phyloP scores from a whole-genome alignment of 2,797 vertebrate genomes.

The Rhinella marina region DNA sequence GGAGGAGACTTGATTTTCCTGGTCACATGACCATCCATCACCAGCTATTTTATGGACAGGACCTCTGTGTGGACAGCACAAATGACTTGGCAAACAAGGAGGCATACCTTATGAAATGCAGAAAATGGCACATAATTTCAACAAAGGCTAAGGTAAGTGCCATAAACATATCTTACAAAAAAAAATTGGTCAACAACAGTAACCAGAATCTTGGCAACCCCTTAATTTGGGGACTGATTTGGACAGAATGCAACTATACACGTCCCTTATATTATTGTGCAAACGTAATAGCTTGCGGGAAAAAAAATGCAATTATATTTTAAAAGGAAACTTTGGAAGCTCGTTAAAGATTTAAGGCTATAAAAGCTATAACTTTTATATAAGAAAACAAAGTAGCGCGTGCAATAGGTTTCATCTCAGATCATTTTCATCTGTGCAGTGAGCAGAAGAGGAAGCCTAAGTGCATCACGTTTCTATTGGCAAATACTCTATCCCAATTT shows the following conservation, averaged over 20 bases:
- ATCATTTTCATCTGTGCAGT: slow-evolving; percentile 7
- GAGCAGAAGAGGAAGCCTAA: slow-evolving; percentile 4
- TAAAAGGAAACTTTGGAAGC: not conserved
- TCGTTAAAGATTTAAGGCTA: not conserved
- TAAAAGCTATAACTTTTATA: slow-evolving; percentile 1
- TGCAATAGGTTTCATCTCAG: slow-evolving; percentile 12
- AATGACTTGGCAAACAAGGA: too few species aligned
- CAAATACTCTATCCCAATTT: not conserved
- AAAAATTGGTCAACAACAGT: too few species aligned
- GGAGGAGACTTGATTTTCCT: too few species aligned
- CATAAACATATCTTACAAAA: too few species aligned
- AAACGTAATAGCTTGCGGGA: not conserved
- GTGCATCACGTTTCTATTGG: not conserved
- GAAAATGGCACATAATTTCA: too few species aligned
- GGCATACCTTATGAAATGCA: too few species aligned
- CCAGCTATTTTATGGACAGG: too few species aligned
- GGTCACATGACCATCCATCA: too few species aligned
- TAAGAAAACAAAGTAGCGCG: not conserved
- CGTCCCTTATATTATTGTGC: not conserved
- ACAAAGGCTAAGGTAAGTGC: too few species aligned
- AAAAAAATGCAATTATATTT: not conserved
- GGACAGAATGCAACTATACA: not conserved
- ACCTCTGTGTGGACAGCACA: too few species aligned
- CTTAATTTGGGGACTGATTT: too few species aligned
- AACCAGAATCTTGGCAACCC: too few species aligned